Evolutionary conservation across 2,888 invertebrate genomes (phyloP), one percentile per base, ranked within the genome.

Genomic region (Operophtera brumata): DNA sequence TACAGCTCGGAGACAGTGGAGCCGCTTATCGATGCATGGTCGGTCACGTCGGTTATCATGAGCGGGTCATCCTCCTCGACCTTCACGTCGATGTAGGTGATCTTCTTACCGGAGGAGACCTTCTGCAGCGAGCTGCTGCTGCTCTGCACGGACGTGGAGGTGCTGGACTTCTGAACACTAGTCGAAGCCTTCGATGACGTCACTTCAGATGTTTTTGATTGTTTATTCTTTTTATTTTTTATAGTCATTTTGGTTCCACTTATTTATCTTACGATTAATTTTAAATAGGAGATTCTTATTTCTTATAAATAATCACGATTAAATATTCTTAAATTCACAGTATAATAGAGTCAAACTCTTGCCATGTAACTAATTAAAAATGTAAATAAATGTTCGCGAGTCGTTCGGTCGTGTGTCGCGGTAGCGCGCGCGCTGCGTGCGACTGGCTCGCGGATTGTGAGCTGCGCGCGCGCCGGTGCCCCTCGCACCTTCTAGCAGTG

Each of bases 181-280:
- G 80, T 89, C 67, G 88, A 86, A 28, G 85, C 86, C 84, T 85
- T 79, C 47, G 85, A 77, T 42, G 82, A 73, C 53, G 77, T 80
- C 82, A 84, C 86, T 75, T 84, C 84, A 55, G 86, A 81, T 62
- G 82, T 73, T 67, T 84, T 85, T 52, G 86, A 78, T 74, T 86
- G 82, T 65, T 90, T 90, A 89, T 86, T 89, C 86, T 90, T 90
- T 90, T 90, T 90, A 80, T 89, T 90, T 86, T 90, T 90, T 77
- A 90, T 89, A 69, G 90, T 90, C 90, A 90, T 90, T 86, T 87
- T 90, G 77, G 71, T 79, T 71, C 68, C 85, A 83, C 82, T 76
- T 69, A 70, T 71, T 66, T 66, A 69, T 59, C 48, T 20, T 3
- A 20, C 20, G 62, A 59, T 64, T 64, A 67, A 65, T 67, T 73